Evolutionary conservation across 1,140 invertebrate species (phyloP).

Genomic region (Saxidomus purpurata): DNA sequence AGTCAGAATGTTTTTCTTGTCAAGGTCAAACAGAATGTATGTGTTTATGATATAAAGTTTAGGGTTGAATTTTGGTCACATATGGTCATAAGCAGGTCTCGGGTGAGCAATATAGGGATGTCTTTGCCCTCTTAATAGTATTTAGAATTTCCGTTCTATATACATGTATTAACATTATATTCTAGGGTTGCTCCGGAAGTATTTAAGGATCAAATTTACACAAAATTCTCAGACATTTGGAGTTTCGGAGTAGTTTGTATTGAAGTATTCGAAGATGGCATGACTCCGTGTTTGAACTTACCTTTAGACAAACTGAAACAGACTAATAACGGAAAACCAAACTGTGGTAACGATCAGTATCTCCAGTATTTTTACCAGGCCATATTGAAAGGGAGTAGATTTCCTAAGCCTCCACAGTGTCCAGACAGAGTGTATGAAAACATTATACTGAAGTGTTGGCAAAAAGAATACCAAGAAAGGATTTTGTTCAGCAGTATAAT

Average conservation of each 20-base stretch:
- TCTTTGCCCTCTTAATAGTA: no score
- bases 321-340: no score
- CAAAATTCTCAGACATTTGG: slow-evolving; percentile 99
- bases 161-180: no score
- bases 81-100: no score
- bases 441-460: slow-evolving; percentile 98
- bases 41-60: no score
- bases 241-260: slow-evolving; percentile 99
- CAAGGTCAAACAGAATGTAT: no score
- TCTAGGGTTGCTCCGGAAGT: slow-evolving; percentile 93
- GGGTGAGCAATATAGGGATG: no score
- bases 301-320: neutral
- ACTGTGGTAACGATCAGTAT: neutral
- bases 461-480: slow-evolving; percentile 93
- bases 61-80: no score
- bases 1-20: no score
- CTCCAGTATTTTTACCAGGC: neutral
- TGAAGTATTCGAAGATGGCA: slow-evolving; percentile 99
- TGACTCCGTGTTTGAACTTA: slow-evolving; percentile 89
- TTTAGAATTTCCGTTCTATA: no score
- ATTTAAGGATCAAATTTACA: slow-evolving; percentile 91
- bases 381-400: slow-evolving; percentile 22
- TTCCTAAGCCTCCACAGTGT: slow-evolving; percentile 89
- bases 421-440: slow-evolving; percentile 97
- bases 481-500: slow-evolving; percentile 86